Evolutionary conservation across 2,888 invertebrate genomes (phyloP), one percentile per base, ranked within the genome.

Genomic region (Arrhopalites spinosus): DNA sequence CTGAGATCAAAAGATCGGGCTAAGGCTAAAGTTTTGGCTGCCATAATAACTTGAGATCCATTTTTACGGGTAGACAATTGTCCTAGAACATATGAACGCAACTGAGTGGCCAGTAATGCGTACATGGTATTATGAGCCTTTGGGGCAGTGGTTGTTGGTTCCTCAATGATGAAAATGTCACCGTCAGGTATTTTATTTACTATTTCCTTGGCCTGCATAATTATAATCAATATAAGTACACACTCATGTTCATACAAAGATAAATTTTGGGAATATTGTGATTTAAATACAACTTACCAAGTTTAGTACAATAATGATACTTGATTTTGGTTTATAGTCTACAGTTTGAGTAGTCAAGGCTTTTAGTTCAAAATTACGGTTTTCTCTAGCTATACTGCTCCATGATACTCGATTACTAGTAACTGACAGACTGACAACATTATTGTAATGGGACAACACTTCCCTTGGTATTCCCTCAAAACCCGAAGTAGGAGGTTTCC

Each of bases 131-230:
- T 75, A 75, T 43, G 75, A 71, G 2, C 77, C 50, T 0, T 53
- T 8, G 77, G 75, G 17, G 67, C 56, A 2, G 71, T 53, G 1
- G n/a, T 61, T 7, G 79, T 73, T 61, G 68, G 72, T n/a, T 82
- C 82, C 67, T 82, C 81, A 25, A 77, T 56, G 17, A 82, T 29
- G 45, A 68, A 79, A 13, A 81, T 50, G 36, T 82, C 73, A 68
- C 77, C 63, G 1, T 70, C 30, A 27, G 82, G 82, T 45, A 81
- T 53, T 23, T 61, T 47, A n/a, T 73, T 56, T 11, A 70, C 70
- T 1, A 80, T 25, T 11, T 27, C 27, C 23, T 76, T 74, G 63
- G 79, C 77, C 81, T 82, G 59, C 13, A 75, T 69, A 59, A 23
- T 29, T 8, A 27, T 29, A 63, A 56, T 70, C 1, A 50, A 64